A percentile compares a stretch with the other conserved stretches of the same genome.
phyloP scores from a whole-genome alignment of 2,797 vertebrate genomes.

The Sebastes ruberrimus region DNA sequence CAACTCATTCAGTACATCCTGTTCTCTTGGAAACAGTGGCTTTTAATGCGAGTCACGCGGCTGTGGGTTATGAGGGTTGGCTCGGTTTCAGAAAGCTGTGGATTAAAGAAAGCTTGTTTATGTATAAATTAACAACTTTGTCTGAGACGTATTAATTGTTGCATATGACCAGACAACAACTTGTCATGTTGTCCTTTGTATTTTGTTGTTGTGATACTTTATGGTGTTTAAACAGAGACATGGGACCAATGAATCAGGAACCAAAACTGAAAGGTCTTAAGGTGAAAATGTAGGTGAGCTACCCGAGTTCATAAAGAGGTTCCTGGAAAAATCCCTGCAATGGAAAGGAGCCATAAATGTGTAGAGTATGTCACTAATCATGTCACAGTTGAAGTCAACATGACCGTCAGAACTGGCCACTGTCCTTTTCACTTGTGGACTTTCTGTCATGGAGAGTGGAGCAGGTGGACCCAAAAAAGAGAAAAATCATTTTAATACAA shows the following conservation, averaged over 20 bases:
- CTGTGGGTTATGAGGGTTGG: background rate
- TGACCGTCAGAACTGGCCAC: background rate
- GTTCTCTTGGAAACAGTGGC: background rate
- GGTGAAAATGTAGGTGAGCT: background rate
- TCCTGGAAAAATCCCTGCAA: background rate
- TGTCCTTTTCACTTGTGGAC: background rate
- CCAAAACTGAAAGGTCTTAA: background rate
- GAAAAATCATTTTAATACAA: too few relatives aligned
- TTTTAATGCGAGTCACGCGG: background rate
- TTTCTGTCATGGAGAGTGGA: background rate
- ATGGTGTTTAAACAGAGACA: background rate
- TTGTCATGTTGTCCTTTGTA: background rate
- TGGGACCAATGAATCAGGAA: background rate
- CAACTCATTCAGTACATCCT: conserved; percentile 2
- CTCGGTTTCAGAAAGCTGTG: background rate
- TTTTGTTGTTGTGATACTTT: background rate
- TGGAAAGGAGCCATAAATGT: too few relatives aligned
- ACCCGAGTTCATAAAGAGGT: background rate
- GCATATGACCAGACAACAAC: background rate
- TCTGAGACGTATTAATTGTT: background rate
- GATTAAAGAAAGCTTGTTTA: background rate
- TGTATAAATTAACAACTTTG: background rate
- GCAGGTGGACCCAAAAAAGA: too few relatives aligned
- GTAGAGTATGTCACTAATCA: too few relatives aligned
- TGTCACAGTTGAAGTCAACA: too few relatives aligned